A percentile compares a stretch with the other conserved stretches of the same genome.
Evolutionary conservation across 1,140 invertebrate species (phyloP).

Genomic region (Drosophila sucinea): DNA sequence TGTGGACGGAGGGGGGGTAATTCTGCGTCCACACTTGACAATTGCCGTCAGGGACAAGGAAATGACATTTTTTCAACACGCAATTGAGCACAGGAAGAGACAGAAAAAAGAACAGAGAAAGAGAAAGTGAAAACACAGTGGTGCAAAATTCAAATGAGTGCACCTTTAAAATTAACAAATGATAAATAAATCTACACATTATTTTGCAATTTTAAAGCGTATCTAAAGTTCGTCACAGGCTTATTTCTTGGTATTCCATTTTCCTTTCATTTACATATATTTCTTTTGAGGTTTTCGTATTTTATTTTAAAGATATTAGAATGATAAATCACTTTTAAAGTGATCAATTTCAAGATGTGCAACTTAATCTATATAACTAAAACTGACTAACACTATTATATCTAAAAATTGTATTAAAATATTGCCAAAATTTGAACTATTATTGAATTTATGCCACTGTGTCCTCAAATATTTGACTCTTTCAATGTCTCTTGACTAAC

Average conservation of each 20-base stretch:
- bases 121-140: background rate
- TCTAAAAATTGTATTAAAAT: too few species aligned
- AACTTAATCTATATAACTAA: too few species aligned
- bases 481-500: conserved; percentile 5
- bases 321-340: too few species aligned
- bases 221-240: too few species aligned
- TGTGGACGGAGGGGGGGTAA: conserved; percentile 16
- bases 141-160: conserved; percentile 14
- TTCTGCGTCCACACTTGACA: conserved; percentile 64
- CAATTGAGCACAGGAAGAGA: conserved; percentile 28
- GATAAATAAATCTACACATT: background rate
- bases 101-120: conserved; percentile 12
- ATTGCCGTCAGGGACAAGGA: conserved; percentile 72
- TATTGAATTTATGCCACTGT: conserved; percentile 9
- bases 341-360: too few species aligned
- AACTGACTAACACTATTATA: too few species aligned
- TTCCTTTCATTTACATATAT: too few species aligned
- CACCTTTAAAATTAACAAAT: background rate
- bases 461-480: background rate
- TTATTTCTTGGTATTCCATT: too few species aligned
- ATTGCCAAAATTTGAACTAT: background rate
- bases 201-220: too few species aligned
- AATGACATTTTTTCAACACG: conserved; percentile 68
- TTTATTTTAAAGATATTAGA: too few species aligned
- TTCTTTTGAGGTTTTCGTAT: too few species aligned